Base-by-base conservation (phyloP, 1,140 invertebrate genomes). In the Drosophila erecta region DNA sequence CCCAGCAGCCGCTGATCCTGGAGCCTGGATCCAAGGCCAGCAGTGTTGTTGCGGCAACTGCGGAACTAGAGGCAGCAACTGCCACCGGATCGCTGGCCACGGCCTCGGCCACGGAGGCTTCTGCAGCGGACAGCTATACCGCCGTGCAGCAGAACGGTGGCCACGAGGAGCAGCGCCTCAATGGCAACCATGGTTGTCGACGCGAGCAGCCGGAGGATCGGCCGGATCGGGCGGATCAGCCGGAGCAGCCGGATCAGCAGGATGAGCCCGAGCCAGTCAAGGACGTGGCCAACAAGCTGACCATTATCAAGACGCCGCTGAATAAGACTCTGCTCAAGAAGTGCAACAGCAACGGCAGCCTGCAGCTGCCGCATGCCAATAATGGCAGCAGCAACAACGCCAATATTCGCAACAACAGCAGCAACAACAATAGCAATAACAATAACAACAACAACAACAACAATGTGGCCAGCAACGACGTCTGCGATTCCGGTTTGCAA, bases 271-370 rank as follows among this genome's bases (percentile, higher is more conserved):
- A 65, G 11, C 44, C 22, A 22, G 20, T 46, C 22, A 24, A 46
- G 58, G 44, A 50, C 51, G 71, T 17, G 53, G 54, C 27, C 74
- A 78, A 46, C 58, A 78, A 89, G 66, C 56, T 74, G 56, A 90
- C 81, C n/a, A 91, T 91, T 30, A 91, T 91, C 24, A 91, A 91
- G 40, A 91, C 90, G 4, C 90, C 90, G 35, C 50, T 91, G 0
- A 91, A 65, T 10, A 91, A 91, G n/a, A 91, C 90, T 43, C 50
- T 91, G 65, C 58, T 91, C 0, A 91, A 91, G 76, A 91, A 91
- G 55, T 91, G 90, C 70, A 91, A 72, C 57, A 90, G 55, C 56
- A 87, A 51, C 43, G 76, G 40, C 38, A 80, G 38, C 41, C 41
- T 44, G 41, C 41, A 44, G 4, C 17, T 44, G 41, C 41, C 17